Conservation (phyloP, 2,113 vertebrate genomes). For the Pungitius pungitius region DNA sequence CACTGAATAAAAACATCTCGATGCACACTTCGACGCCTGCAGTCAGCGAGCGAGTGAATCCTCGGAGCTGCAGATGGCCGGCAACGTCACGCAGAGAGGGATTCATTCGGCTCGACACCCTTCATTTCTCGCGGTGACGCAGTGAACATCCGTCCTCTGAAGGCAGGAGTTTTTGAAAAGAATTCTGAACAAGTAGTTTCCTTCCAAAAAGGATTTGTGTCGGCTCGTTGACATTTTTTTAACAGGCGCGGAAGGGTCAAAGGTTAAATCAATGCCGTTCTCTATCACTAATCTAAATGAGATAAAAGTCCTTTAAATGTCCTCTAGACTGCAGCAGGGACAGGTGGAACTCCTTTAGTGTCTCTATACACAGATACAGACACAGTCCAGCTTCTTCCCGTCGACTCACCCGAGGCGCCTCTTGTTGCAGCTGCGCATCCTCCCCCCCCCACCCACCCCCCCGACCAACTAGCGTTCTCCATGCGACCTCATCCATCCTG, state of each 20-base stretch:
- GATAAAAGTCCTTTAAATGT: background rate
- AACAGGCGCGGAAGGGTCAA: background rate
- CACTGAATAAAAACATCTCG: conserved; percentile 3
- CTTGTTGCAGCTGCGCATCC: background rate
- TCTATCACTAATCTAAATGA: background rate
- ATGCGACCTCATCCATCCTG: conserved; percentile 27
- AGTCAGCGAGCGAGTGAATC: conserved; percentile 20
- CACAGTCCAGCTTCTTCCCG: background rate
- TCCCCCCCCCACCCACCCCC: background rate
- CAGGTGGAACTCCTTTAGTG: background rate
- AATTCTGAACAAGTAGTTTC: background rate
- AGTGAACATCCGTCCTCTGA: conserved; percentile 12
- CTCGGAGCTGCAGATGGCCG: conserved; percentile 51
- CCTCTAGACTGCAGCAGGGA: background rate
- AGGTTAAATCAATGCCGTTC: background rate
- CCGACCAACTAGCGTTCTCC: background rate
- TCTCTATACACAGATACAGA: conserved; percentile 1
- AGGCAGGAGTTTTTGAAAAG: no score
- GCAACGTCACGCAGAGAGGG: conserved; percentile 32
- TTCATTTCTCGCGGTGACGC: conserved; percentile 26
- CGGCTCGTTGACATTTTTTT: background rate
- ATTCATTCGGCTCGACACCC: conserved; percentile 42
- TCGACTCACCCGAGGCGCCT: background rate
- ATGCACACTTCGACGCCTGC: conserved; percentile 32
- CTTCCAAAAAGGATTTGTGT: background rate